Evolutionary conservation across 2,113 vertebrate species (phyloP).

Genomic region (Pristiophorus japonicus): DNA sequence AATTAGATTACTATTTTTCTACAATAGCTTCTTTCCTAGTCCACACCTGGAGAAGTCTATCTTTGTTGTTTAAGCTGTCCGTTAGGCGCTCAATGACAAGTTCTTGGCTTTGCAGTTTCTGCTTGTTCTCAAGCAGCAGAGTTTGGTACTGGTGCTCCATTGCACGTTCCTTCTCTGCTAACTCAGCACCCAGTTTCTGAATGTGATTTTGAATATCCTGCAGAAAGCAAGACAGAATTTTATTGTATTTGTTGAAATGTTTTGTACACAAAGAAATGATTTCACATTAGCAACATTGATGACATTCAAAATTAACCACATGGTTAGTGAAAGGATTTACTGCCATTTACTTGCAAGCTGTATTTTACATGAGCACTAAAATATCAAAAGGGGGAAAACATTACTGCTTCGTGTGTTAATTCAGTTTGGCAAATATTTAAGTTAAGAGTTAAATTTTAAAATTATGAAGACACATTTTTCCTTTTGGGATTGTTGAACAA

Average conservation of each 20-base stretch:
- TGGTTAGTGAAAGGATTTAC: neutral
- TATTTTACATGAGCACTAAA: neutral
- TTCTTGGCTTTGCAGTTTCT: constrained; percentile 67
- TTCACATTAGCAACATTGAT: neutral
- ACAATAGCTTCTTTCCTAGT: neutral
- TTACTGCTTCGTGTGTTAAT: neutral
- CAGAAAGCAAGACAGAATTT: constrained; percentile 6
- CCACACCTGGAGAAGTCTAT: constrained; percentile 72
- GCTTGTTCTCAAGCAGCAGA: constrained; percentile 66
- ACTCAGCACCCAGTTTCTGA: constrained; percentile 74
- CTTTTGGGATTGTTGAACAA: neutral
- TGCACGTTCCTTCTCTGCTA: constrained; percentile 66
- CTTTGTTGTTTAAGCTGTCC: constrained; percentile 64
- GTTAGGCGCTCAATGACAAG: constrained; percentile 64
- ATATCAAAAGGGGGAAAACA: neutral
- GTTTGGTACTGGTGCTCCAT: constrained; percentile 64
- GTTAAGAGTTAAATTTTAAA: neutral
- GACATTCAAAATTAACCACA: neutral
- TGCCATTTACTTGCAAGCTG: neutral
- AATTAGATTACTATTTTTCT: neutral
- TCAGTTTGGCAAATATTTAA: neutral
- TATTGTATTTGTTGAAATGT: neutral
- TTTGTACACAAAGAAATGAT: neutral
- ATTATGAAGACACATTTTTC: neutral
- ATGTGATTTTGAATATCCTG: constrained; percentile 84